phyloP scores from a whole-genome alignment of 2,113 vertebrate species.

The Blennius ocellaris region DNA sequence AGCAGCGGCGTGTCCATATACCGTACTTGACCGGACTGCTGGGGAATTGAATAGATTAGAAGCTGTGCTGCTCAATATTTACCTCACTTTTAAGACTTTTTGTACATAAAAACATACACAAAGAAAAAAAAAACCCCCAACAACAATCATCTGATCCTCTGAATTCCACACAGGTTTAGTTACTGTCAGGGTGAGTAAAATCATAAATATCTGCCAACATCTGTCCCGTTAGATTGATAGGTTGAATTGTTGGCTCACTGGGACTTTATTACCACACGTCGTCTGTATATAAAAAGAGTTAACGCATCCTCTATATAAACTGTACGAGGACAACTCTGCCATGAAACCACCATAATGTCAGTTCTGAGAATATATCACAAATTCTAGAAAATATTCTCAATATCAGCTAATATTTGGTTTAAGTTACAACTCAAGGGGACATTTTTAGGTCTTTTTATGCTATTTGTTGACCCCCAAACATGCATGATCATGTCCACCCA shows the following conservation, averaged over 20 bases:
- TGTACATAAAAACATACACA: constrained; percentile 3
- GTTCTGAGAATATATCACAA: too few relatives aligned
- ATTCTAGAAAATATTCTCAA: too few relatives aligned
- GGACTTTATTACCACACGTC: background rate
- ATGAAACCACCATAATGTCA: background rate
- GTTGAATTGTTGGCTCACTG: background rate
- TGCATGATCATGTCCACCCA: too few relatives aligned
- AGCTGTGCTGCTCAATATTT: constrained; percentile 25
- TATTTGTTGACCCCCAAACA: too few relatives aligned
- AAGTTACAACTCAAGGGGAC: too few relatives aligned
- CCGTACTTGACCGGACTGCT: constrained; percentile 40
- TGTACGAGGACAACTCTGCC: background rate
- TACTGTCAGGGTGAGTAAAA: background rate
- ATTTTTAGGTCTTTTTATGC: too few relatives aligned
- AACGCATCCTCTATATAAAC: too few relatives aligned
- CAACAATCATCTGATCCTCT: background rate
- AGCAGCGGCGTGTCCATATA: constrained; percentile 57
- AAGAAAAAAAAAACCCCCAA: background rate
- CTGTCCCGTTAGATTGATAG: background rate
- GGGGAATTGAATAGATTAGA: constrained; percentile 17
- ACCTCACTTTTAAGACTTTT: constrained; percentile 35
- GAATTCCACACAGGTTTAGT: background rate
- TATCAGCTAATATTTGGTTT: too few relatives aligned
- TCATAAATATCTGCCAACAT: background rate
- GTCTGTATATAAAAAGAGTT: too few relatives aligned